phyloP scores from a whole-genome alignment of 2,797 vertebrate species.

The Aphelocoma californica region DNA sequence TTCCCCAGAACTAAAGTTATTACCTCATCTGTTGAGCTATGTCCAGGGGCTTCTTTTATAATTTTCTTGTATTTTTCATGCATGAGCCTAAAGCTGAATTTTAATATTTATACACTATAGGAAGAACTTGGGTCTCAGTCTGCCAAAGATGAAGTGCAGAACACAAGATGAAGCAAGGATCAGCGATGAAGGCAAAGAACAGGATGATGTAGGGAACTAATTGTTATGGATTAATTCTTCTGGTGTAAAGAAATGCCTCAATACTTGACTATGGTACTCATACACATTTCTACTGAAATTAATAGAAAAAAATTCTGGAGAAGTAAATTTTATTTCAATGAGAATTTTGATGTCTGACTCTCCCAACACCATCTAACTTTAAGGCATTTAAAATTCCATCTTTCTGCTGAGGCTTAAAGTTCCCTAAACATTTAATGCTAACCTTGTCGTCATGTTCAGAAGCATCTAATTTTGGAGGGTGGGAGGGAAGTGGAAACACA shows the following conservation, averaged over 20 bases:
- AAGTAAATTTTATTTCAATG: background rate
- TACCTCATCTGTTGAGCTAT: background rate
- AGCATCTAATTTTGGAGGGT: background rate
- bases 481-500: background rate
- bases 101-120: background rate
- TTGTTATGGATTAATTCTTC: background rate
- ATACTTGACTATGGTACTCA: background rate
- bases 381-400: background rate
- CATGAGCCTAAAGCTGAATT: background rate
- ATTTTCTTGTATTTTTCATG: slow-evolving; percentile 1
- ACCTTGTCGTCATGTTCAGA: background rate
- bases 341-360: background rate
- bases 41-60: background rate
- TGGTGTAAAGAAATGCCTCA: background rate
- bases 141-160: background rate
- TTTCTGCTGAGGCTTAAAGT: background rate
- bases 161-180: background rate
- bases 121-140: background rate
- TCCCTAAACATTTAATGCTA: background rate
- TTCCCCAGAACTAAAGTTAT: background rate
- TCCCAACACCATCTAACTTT: background rate
- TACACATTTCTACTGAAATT: background rate
- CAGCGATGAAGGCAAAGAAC: background rate
- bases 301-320: background rate
- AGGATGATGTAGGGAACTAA: background rate